Evolutionary conservation across 2,113 vertebrate genomes (phyloP), one percentile per base, ranked within the genome.

Genomic region (Podarcis cretensis): DNA sequence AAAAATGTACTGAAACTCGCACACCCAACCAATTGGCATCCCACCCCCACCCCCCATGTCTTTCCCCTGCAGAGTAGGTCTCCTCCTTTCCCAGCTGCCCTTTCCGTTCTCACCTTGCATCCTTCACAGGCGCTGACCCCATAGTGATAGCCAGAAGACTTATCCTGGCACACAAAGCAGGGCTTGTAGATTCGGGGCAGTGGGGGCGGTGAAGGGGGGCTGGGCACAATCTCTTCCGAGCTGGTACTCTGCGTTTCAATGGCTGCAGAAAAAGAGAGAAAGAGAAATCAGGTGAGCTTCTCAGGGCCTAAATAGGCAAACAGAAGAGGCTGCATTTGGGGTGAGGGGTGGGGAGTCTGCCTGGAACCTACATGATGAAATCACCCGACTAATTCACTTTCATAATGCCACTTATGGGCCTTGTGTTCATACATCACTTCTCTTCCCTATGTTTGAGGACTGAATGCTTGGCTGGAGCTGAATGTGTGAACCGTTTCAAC

Each of bases 111-210:
- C 97, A 99, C 99, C 98, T 99, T 99, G 97, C 99, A 99, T 95
- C 99, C 99, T 93, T 99, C 99, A 73, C 99, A 99, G 97, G 99
- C 98, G 94, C 98, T 99, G 96, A 99, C 99, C 86, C 99, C 98
- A 92, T 99, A 99, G 98, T 99, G 99, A 97, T 99, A 99, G 89
- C 99, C 98, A 3, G 99, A 99, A 93, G 98, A 99, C 92, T 99
- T 99, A 97, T 99, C 98, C 96, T 99, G 98, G 96, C 99, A 99
- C 96, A 99, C 98, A 92, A 99, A 99, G 96, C 99, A 99, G 90
- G 98, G 99, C 95, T 99, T 99, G 97, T 99, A 99, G 97, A 99
- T 98, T 37, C 99, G 98, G 90, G 99, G 99, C 3, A 99, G 98
- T 2, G 98, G 99, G 1, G 98, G 98, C 2, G 99, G 98, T 0